phyloP scores from a whole-genome alignment of 1,140 invertebrate species.

The Brachionus rubens region DNA sequence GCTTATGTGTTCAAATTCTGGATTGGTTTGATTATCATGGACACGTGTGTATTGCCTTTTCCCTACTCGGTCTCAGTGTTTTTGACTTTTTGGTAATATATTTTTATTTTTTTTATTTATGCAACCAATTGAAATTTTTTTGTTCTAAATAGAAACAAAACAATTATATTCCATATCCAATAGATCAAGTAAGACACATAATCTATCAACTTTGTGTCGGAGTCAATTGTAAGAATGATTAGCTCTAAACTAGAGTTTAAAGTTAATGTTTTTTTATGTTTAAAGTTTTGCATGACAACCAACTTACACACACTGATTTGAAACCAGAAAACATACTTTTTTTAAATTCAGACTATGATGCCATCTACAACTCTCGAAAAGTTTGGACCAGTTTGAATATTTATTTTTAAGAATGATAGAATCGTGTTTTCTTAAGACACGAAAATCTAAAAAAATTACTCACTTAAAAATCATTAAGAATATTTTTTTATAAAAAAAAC shows the following conservation, averaged over 20 bases:
- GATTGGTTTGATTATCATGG: slow-evolving; percentile 99
- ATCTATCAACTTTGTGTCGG: slow-evolving; percentile 93
- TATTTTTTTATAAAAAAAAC: slow-evolving; percentile 34
- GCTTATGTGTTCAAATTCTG: slow-evolving; percentile 91
- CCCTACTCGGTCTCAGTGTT: slow-evolving; percentile 95
- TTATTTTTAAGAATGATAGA: too few relatives aligned
- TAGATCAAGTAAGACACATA: slow-evolving; percentile 96
- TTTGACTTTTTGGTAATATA: slow-evolving; percentile 90
- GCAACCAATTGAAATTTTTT: neutral
- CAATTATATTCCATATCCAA: slow-evolving; percentile 92
- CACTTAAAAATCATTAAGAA: slow-evolving; percentile 1
- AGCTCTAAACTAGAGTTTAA: too few relatives aligned
- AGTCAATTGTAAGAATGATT: slow-evolving; percentile 76
- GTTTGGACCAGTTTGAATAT: slow-evolving; percentile 62
- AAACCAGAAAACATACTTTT: slow-evolving; percentile 99
- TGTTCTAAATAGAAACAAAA: slow-evolving; percentile 83
- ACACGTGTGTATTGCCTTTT: slow-evolving; percentile 98
- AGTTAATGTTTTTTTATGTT: neutral
- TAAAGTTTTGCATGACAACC: slow-evolving; percentile 78
- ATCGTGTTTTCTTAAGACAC: slow-evolving; percentile 28
- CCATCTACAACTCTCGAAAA: slow-evolving; percentile 79
- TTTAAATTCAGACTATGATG: slow-evolving; percentile 85
- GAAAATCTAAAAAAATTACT: neutral
- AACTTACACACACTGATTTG: slow-evolving; percentile 96
- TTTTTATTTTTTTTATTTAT: slow-evolving; percentile 60